Evolutionary conservation across 2,888 invertebrate species (phyloP).

Genomic region (Anthophora plumipes): DNA sequence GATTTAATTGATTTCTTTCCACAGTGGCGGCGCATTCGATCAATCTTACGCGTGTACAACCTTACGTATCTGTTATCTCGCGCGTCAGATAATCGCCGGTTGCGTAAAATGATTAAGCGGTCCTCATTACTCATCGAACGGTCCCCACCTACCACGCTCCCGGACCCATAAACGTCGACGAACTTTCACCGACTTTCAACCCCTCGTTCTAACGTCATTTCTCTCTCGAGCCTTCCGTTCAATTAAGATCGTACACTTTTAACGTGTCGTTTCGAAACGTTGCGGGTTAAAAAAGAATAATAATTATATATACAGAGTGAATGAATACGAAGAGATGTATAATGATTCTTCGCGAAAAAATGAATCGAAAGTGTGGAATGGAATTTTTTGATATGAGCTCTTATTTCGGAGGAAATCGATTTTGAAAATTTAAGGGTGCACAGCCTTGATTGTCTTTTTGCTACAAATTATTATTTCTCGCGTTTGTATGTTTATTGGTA

Average conservation of each 20-base stretch:
- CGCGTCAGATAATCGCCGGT: conserved; percentile 57
- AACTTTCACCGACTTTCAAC: conserved; percentile 52
- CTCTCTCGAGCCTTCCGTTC: background rate
- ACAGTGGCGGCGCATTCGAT: conserved; percentile 25
- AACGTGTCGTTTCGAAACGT: background rate
- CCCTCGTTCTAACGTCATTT: conserved; percentile 38
- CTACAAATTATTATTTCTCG: too few species aligned
- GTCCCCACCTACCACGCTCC: conserved; percentile 6
- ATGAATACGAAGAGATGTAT: background rate
- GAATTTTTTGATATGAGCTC: too few species aligned
- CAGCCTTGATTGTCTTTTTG: too few species aligned
- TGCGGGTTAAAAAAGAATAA: background rate
- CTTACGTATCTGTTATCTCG: conserved; percentile 57
- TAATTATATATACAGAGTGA: background rate
- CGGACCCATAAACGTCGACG: conserved; percentile 35
- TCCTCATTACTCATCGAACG: conserved; percentile 55
- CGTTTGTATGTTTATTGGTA: too few species aligned
- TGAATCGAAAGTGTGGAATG: too few species aligned
- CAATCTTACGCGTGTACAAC: conserved; percentile 46
- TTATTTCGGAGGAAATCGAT: too few species aligned
- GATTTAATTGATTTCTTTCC: conserved; percentile 65
- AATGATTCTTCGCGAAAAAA: too few species aligned
- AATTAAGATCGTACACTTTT: conserved; percentile 32
- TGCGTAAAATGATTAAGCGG: conserved; percentile 61
- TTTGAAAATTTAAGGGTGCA: too few species aligned